Conservation (phyloP, 1,140 invertebrate species). For the Drosophila lacteicornis region DNA sequence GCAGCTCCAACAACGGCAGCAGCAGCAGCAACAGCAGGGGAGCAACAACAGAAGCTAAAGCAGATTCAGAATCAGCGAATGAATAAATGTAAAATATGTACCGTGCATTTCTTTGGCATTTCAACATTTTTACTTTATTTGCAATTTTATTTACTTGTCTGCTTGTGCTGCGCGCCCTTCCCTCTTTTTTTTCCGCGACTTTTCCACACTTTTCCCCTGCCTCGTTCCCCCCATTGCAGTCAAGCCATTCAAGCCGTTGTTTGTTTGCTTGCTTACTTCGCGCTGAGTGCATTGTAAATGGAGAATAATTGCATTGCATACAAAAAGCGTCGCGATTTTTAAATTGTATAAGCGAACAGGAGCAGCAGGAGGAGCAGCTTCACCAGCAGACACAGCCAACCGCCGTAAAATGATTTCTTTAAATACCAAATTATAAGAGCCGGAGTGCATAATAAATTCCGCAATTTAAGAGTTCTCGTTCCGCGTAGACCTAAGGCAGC, state of each 20-base stretch:
- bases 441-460: conserved; percentile 50
- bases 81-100: conserved; percentile 83
- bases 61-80: conserved; percentile 63
- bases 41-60: conserved; percentile 29
- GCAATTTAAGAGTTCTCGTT: conserved; percentile 64
- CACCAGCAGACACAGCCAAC: conserved; percentile 9
- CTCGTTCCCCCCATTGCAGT: not conserved
- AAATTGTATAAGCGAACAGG: conserved; percentile 63
- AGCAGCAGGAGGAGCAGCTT: conserved; percentile 15
- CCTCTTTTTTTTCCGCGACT: conserved; percentile 3
- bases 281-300: conserved; percentile 81
- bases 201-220: conserved; percentile 12
- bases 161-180: conserved; percentile 32
- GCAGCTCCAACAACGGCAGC: conserved; percentile 8
- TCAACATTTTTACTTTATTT: conserved; percentile 81
- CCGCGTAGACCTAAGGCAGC: conserved; percentile 64
- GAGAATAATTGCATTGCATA: conserved; percentile 78
- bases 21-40: conserved; percentile 8
- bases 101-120: conserved; percentile 81
- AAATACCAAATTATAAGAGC: conserved; percentile 55
- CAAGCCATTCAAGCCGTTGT: conserved; percentile 57
- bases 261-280: conserved; percentile 61
- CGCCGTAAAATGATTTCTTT: conserved; percentile 59
- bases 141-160: conserved; percentile 82
- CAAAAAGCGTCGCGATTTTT: conserved; percentile 66